Percentiles rank a stretch among this genome's conserved stretches.
phyloP scores from a whole-genome alignment of 1,140 invertebrate species.

The Harlomillsia oculata region DNA sequence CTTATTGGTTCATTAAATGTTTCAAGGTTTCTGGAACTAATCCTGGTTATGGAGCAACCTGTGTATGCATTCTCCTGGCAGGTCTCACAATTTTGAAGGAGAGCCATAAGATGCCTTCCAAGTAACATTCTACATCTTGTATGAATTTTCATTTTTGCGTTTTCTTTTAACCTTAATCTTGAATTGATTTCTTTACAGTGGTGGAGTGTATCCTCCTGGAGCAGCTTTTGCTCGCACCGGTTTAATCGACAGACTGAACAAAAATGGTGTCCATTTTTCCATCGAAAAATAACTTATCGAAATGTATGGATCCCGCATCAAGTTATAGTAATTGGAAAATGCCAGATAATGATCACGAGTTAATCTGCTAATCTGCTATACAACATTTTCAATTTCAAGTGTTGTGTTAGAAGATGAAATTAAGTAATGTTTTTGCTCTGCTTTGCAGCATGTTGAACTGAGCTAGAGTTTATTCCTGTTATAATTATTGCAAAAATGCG shows the following conservation, averaged over 20 bases:
- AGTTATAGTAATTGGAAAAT: too few relatives aligned
- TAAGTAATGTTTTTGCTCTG: too few relatives aligned
- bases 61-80: conserved; percentile 55
- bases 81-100: conserved; percentile 70
- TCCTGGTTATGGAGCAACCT: conserved; percentile 74
- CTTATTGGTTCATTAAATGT: too few relatives aligned
- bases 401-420: too few relatives aligned
- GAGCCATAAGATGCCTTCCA: conserved; percentile 58
- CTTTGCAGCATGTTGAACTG: too few relatives aligned
- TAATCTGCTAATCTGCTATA: too few relatives aligned
- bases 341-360: too few relatives aligned
- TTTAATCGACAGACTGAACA: conserved; percentile 47
- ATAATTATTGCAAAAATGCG: too few relatives aligned
- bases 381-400: too few relatives aligned
- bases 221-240: conserved; percentile 53
- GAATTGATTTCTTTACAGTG: conserved; percentile 40
- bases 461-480: too few relatives aligned
- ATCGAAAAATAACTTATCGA: neutral
- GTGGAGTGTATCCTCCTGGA: conserved; percentile 52
- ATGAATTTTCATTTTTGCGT: conserved; percentile 6
- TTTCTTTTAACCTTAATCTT: neutral
- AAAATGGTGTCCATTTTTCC: conserved; percentile 50
- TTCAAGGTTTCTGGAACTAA: conserved; percentile 52
- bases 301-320: too few relatives aligned
- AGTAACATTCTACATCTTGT: conserved; percentile 43